Percentiles rank a stretch among this genome's conserved stretches.
phyloP scores from a whole-genome alignment of 2,113 vertebrate species.

The Pelobates fuscus region DNA sequence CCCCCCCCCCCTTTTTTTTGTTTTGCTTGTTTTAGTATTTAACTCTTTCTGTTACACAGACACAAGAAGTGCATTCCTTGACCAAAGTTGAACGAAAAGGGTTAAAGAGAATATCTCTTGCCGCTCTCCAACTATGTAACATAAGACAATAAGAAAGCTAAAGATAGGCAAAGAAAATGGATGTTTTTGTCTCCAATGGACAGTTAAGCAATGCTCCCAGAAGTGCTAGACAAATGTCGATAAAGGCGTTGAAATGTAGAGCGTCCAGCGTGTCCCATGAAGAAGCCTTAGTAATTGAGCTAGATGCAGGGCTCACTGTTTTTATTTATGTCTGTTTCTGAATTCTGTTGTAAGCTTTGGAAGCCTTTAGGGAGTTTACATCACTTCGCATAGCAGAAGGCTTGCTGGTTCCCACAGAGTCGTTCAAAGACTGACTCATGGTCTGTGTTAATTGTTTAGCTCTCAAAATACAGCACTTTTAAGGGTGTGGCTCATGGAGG shows the following conservation, averaged over 20 bases:
- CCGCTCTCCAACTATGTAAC: not conserved
- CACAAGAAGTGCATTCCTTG: no score
- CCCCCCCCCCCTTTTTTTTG: not conserved
- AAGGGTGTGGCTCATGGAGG: constrained; percentile 76
- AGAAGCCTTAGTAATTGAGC: constrained; percentile 53
- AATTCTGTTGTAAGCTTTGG: constrained; percentile 76
- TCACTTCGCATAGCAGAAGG: constrained; percentile 81
- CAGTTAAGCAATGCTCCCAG: not conserved
- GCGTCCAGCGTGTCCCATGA: not conserved
- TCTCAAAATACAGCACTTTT: constrained; percentile 78
- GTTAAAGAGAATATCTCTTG: no score
- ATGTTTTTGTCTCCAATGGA: not conserved
- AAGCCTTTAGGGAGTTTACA: constrained; percentile 81
- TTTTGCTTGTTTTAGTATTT: not conserved
- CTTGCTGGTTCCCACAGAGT: constrained; percentile 85
- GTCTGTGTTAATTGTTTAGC: constrained; percentile 83
- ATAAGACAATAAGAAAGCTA: not conserved
- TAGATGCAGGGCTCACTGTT: constrained; percentile 60
- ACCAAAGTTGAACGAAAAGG: no score
- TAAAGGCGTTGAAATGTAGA: not conserved
- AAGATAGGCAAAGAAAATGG: not conserved
- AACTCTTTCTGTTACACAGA: not conserved
- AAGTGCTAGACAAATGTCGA: not conserved
- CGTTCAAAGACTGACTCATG: constrained; percentile 84
- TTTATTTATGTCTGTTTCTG: constrained; percentile 73